A percentile compares a stretch with the other conserved stretches of the same genome.
Evolutionary conservation across 2,113 vertebrate genomes (phyloP).

Genomic region (Hydrolagus affinis): DNA sequence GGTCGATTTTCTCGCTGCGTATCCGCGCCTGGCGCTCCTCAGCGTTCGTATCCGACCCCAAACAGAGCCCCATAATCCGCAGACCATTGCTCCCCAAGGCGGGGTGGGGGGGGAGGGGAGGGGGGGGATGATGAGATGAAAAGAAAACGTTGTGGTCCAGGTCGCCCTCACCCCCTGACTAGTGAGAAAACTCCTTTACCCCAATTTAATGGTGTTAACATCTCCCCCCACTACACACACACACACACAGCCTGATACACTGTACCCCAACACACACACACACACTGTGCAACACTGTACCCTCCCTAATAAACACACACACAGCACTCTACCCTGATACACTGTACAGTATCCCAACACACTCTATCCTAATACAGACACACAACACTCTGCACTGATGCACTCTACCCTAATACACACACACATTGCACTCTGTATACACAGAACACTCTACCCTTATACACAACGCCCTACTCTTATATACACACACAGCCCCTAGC

Average conservation of each 20-base stretch:
- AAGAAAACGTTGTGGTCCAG: not conserved
- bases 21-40: constrained; percentile 50
- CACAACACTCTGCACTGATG: too few species aligned
- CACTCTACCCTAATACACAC: too few species aligned
- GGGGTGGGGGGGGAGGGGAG: not conserved
- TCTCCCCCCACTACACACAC: not conserved
- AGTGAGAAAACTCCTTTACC: too few species aligned
- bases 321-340: too few species aligned
- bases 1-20: constrained; percentile 49
- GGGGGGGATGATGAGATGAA: not conserved
- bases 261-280: not conserved
- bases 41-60: constrained; percentile 43
- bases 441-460: too few species aligned
- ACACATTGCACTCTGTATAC: too few species aligned
- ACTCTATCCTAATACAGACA: too few species aligned
- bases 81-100: constrained; percentile 24
- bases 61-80: constrained; percentile 42
- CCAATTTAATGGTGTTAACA: not conserved
- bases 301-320: not conserved
- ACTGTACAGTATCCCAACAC: too few species aligned
- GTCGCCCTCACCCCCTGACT: not conserved
- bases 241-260: not conserved
- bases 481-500: too few species aligned
- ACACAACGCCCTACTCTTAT: too few species aligned
- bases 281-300: not conserved